Evolutionary conservation across 2,797 vertebrate species (phyloP).

Genomic region (Trichosurus vulpecula): DNA sequence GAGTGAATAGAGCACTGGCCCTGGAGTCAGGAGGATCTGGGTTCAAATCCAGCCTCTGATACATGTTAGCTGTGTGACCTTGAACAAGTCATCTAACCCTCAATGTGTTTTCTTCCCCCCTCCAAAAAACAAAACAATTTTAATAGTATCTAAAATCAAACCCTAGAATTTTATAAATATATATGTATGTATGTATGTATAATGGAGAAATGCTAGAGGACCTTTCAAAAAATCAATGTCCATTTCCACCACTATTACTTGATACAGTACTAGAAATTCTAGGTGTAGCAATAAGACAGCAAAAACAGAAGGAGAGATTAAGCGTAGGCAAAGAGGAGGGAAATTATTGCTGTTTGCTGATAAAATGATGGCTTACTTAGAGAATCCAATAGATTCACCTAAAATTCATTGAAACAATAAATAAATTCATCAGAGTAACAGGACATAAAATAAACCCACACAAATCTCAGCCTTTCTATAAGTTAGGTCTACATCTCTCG

Average conservation of each 20-base stretch:
- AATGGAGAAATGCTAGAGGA: no score
- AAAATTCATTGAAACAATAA: not conserved
- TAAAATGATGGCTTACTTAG: not conserved
- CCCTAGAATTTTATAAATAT: no score
- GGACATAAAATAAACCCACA: not conserved
- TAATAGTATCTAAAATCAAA: no score
- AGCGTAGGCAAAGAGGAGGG: not conserved
- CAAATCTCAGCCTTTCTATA: not conserved
- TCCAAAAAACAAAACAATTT: no score
- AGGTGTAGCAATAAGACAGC: not conserved
- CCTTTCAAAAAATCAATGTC: not conserved
- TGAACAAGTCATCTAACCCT: no score
- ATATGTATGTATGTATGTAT: no score
- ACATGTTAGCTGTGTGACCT: no score
- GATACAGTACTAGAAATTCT: not conserved
- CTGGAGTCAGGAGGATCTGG: no score
- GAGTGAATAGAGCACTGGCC: no score
- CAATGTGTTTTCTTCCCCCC: no score
- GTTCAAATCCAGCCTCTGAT: no score
- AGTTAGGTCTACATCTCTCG: not conserved
- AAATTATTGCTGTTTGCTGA: not conserved
- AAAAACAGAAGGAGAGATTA: not conserved
- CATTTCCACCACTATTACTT: not conserved
- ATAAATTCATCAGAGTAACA: not conserved
- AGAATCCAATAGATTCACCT: not conserved